phyloP scores from a whole-genome alignment of 2,113 vertebrate species.

The Falco punctatus region DNA sequence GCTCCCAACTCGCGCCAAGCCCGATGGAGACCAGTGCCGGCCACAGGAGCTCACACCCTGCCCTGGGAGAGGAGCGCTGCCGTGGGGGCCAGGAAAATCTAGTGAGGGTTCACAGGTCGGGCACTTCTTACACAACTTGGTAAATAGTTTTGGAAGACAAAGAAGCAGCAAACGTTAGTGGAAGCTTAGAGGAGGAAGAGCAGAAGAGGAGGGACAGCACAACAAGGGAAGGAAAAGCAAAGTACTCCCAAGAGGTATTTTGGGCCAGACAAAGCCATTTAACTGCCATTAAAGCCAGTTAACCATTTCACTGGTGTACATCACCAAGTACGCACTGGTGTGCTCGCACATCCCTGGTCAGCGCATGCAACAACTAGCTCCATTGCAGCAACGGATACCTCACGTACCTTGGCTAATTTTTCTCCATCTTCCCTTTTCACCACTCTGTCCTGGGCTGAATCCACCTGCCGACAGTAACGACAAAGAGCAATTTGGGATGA shows the following conservation, averaged over 20 bases:
- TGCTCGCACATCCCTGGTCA: fast-evolving
- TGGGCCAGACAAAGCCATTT: not conserved
- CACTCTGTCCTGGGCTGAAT: conserved; percentile 87
- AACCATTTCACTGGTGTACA: not conserved
- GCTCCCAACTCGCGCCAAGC: not conserved
- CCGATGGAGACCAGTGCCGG: fast-evolving
- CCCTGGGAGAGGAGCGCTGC: not conserved
- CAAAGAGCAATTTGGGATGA: not conserved
- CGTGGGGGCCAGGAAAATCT: fast-evolving
- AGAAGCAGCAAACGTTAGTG: not conserved
- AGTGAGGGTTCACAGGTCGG: not conserved
- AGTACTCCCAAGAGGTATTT: not conserved
- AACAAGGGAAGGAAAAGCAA: not conserved
- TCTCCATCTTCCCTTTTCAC: conserved; percentile 93
- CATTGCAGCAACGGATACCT: fast-evolving
- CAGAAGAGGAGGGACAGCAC: not conserved
- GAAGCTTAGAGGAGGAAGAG: not conserved
- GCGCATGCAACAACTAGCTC: fast-evolving
- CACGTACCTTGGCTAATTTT: conserved; percentile 88
- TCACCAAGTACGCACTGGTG: fast-evolving
- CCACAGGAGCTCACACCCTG: fast-evolving
- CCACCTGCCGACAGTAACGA: conserved; percentile 75
- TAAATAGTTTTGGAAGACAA: not conserved
- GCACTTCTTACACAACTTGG: not conserved
- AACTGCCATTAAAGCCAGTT: not conserved